phyloP scores from a whole-genome alignment of 2,113 vertebrate genomes.

The Sorex araneus region DNA sequence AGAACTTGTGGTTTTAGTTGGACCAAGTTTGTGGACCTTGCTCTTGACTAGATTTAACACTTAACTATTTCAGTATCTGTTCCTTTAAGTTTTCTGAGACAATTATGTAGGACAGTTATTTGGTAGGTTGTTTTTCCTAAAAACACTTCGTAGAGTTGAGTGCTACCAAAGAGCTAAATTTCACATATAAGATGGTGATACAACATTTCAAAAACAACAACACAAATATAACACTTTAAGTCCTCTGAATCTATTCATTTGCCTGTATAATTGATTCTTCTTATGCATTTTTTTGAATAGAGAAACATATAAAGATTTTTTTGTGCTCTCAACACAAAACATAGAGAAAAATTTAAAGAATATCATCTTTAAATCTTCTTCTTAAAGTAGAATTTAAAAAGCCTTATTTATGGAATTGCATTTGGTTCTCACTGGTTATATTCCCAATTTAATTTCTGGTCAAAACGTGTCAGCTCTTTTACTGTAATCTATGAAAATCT shows the following conservation, averaged over 20 bases:
- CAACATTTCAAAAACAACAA: neutral
- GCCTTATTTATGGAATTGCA: neutral
- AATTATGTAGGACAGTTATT: neutral
- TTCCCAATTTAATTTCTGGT: neutral
- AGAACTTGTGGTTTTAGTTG: neutral
- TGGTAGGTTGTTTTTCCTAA: neutral
- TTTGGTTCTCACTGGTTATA: neutral
- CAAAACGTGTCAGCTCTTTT: neutral
- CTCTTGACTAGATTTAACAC: neutral
- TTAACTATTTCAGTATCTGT: neutral
- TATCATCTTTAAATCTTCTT: neutral
- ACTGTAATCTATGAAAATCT: neutral
- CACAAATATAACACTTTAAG: neutral
- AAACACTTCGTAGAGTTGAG: neutral
- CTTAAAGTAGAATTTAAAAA: neutral
- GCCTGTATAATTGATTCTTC: neutral
- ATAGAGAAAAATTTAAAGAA: neutral
- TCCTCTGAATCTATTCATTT: neutral
- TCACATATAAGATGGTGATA: neutral
- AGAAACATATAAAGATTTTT: neutral
- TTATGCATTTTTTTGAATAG: conserved; percentile 32
- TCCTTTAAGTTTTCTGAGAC: neutral
- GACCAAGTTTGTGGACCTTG: neutral
- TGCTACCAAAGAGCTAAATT: neutral
- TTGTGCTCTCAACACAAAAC: neutral